A percentile compares a stretch with the other conserved stretches of the same genome.
Evolutionary conservation across 2,888 invertebrate species (phyloP).

Genomic region (Pristionchus entomophagus): DNA sequence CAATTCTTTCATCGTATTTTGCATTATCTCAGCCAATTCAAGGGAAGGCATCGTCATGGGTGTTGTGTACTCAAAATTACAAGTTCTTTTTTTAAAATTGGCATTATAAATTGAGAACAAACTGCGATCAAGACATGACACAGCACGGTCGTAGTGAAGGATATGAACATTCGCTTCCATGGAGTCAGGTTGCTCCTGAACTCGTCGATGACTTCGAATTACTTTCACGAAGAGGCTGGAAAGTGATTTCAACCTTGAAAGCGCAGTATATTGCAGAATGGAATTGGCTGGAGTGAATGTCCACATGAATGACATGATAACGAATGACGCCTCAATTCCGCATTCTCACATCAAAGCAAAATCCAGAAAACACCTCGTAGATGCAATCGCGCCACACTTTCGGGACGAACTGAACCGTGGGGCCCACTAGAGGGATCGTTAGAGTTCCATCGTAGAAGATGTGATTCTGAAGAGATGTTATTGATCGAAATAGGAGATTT

Average conservation of each 20-base stretch:
- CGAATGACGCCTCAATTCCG: neutral
- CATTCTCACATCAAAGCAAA: neutral
- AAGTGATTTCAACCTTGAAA: neutral
- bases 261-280: neutral
- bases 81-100: neutral
- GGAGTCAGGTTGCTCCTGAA: neutral
- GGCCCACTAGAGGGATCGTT: neutral
- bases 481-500: neutral
- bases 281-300: neutral
- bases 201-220: no score
- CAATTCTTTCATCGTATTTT: neutral
- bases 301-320: neutral
- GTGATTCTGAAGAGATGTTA: neutral
- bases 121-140: neutral
- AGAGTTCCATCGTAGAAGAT: neutral
- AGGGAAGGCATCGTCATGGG: neutral
- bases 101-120: neutral
- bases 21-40: neutral
- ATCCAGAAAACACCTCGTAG: neutral
- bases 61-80: neutral
- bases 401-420: neutral
- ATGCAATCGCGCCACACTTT: neutral
- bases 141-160: neutral
- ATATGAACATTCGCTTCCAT: neutral
- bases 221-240: neutral